phyloP scores from a whole-genome alignment of 2,888 invertebrate genomes.

The Polydrusus pterygomalis region DNA sequence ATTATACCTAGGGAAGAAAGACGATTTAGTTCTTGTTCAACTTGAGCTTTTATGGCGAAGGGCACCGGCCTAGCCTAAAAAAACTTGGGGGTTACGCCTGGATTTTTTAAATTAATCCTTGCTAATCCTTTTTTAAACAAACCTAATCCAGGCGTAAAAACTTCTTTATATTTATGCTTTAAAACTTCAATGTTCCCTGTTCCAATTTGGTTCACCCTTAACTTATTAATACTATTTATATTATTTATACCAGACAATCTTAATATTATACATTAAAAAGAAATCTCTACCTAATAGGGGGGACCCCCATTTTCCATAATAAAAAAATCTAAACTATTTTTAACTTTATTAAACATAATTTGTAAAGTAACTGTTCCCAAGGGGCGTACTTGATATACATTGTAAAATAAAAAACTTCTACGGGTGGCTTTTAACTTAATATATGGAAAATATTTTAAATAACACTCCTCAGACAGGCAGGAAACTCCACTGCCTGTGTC shows the following conservation, averaged over 20 bases:
- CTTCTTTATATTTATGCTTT: conserved; percentile 10
- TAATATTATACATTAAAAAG: background rate
- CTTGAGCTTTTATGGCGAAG: too few relatives aligned
- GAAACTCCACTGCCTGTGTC: conserved; percentile 21
- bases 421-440: background rate
- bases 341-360: background rate
- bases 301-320: conserved; percentile 3
- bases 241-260: background rate
- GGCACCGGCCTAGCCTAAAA: too few relatives aligned
- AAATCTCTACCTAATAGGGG: conserved; percentile 14
- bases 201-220: background rate
- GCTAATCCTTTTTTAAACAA: conserved; percentile 24
- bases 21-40: too few relatives aligned
- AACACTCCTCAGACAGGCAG: conserved; percentile 17
- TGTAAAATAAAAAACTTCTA: too few relatives aligned
- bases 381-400: too few relatives aligned
- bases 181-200: conserved; percentile 1
- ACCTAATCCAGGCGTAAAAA: conserved; percentile 47
- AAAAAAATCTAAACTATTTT: conserved; percentile 4
- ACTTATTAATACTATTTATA: background rate
- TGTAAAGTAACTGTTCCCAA: background rate
- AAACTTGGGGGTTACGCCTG: too few relatives aligned
- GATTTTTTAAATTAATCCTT: conserved; percentile 43
- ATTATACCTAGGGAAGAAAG: too few relatives aligned
- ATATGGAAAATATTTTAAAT: conserved; percentile 26